A percentile compares a stretch with the other conserved stretches of the same genome.
Conservation (phyloP, 2,113 vertebrate genomes). For the Cyanocitta stelleri region DNA sequence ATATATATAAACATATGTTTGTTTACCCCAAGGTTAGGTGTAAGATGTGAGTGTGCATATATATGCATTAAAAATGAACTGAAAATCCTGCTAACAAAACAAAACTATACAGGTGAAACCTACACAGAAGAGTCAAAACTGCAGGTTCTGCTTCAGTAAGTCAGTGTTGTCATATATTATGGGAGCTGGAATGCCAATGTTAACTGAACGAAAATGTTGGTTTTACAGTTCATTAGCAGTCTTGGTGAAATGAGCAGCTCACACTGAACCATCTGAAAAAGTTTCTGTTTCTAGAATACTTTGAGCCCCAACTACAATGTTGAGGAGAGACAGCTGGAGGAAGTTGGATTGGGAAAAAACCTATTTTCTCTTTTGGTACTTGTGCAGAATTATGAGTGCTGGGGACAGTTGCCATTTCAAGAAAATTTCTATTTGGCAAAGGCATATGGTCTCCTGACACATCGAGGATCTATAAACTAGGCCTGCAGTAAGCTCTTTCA, state of each 20-base stretch:
- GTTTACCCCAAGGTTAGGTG: background rate
- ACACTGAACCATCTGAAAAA: conserved; percentile 18
- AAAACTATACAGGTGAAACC: background rate
- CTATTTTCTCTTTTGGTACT: background rate
- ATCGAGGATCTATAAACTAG: background rate
- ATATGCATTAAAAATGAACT: background rate
- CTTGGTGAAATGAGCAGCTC: conserved; percentile 28
- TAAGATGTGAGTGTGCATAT: background rate
- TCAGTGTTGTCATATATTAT: background rate
- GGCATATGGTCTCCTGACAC: background rate
- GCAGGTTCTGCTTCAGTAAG: background rate
- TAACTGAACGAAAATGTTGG: conserved; percentile 56
- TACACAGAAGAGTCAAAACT: background rate
- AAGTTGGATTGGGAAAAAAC: background rate
- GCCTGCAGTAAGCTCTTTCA: background rate
- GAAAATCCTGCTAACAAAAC: background rate
- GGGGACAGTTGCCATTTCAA: background rate
- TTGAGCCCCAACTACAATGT: background rate
- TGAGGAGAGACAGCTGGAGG: background rate
- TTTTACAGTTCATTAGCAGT: conserved; percentile 56
- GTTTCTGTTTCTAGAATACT: conserved; percentile 24
- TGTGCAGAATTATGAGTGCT: background rate
- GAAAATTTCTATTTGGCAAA: conserved; percentile 11
- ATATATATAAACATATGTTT: background rate
- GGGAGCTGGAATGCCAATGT: background rate